A percentile compares a stretch with the other conserved stretches of the same genome.
Evolutionary conservation across 2,888 invertebrate species (phyloP).

Genomic region (Cheilosia impressa): DNA sequence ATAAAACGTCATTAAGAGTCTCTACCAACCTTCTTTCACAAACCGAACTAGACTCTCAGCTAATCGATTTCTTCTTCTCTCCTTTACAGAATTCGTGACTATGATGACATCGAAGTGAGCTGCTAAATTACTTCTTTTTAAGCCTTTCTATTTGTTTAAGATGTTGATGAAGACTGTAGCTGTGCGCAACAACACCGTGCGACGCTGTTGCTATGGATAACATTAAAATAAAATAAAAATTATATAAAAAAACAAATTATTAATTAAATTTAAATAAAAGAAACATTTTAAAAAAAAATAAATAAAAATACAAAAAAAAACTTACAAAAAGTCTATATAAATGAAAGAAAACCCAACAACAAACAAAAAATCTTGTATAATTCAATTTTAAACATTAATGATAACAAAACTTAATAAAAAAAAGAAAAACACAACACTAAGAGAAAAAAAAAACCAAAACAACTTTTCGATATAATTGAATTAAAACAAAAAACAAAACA

Average conservation of each 20-base stretch:
- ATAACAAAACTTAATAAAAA: constrained; percentile 77
- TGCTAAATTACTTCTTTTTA: constrained; percentile 87
- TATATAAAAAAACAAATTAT: constrained; percentile 79
- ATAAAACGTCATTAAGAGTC: background rate
- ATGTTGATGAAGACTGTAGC: constrained; percentile 86
- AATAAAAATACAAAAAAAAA: constrained; percentile 72
- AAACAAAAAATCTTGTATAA: constrained; percentile 74
- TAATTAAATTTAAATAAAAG: constrained; percentile 77
- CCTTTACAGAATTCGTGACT: constrained; percentile 96
- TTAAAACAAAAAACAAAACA: constrained; percentile 74
- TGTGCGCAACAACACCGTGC: constrained; percentile 84
- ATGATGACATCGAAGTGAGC: constrained; percentile 99
- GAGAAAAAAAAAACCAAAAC: constrained; percentile 76
- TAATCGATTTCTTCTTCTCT: background rate
- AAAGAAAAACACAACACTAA: constrained; percentile 77
- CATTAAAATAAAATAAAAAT: constrained; percentile 78
- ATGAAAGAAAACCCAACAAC: constrained; percentile 59
- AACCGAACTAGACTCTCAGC: background rate
- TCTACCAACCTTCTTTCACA: background rate
- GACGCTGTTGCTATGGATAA: constrained; percentile 84
- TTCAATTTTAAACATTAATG: constrained; percentile 71
- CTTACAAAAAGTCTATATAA: constrained; percentile 70
- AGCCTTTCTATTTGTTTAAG: constrained; percentile 85
- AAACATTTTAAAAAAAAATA: constrained; percentile 72
- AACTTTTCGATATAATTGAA: constrained; percentile 74